Evolutionary conservation across 2,113 vertebrate species (phyloP).

Genomic region (Hemichromis elongatus): DNA sequence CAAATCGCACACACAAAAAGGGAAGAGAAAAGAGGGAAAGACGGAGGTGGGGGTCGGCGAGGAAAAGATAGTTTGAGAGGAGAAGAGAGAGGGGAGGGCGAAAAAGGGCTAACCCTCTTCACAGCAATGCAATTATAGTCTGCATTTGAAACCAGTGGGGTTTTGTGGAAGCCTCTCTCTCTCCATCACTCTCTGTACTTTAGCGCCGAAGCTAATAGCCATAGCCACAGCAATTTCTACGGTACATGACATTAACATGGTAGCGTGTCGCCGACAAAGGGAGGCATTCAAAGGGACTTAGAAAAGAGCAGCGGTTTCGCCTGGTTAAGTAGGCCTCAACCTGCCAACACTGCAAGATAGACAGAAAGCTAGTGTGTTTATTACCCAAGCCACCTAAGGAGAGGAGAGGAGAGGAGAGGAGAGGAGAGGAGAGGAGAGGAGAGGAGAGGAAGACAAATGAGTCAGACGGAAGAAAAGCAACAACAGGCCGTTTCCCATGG

Average conservation of each 20-base stretch:
- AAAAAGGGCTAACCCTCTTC: constrained; percentile 79
- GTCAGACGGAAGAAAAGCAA: not conserved
- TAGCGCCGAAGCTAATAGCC: constrained; percentile 98
- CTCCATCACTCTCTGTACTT: constrained; percentile 70
- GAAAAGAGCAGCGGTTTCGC: constrained; percentile 71
- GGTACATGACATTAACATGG: constrained; percentile 99
- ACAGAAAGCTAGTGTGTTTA: constrained; percentile 75
- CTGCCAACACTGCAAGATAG: constrained; percentile 68
- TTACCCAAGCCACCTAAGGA: constrained; percentile 68
- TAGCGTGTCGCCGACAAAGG: constrained; percentile 75
- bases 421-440: not conserved
- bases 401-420: constrained; percentile 10
- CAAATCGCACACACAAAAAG: constrained; percentile 97
- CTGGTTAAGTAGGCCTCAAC: constrained; percentile 75
- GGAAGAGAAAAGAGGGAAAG: constrained; percentile 74
- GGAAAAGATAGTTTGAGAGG: constrained; percentile 25
- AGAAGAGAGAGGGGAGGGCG: constrained; percentile 5
- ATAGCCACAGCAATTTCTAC: constrained; percentile 99
- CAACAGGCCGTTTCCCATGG: not conserved
- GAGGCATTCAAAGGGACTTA: constrained; percentile 71
- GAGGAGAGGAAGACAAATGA: not conserved
- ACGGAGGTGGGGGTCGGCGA: constrained; percentile 22
- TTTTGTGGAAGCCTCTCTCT: constrained; percentile 79
- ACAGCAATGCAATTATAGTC: constrained; percentile 99
- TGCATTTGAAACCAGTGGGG: constrained; percentile 94